These are phyloP conservation scores for Acanthurus leucopareius DNA, from an alignment of 2,797 vertebrate genomes.

Conservation along the genomic window DNA sequence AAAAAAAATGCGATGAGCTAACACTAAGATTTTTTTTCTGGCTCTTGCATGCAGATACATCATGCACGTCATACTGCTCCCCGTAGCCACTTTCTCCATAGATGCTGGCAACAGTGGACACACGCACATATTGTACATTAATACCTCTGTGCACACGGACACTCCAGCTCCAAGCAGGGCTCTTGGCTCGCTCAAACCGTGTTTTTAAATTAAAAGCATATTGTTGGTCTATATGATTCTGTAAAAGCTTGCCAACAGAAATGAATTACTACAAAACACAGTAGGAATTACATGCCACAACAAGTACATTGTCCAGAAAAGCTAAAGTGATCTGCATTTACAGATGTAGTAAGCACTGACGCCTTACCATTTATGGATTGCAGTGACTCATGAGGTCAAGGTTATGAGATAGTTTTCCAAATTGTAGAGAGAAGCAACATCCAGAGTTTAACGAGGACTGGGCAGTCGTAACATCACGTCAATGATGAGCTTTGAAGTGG, in stretches of 20 bases:
- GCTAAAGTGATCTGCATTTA: slow-evolving; percentile 17
- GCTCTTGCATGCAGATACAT: slow-evolving; percentile 42
- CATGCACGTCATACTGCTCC: slow-evolving; percentile 40
- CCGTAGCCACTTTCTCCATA: not conserved
- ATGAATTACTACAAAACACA: slow-evolving; percentile 52
- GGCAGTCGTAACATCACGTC: not conserved
- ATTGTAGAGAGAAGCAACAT: not conserved
- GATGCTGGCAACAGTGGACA: slow-evolving; percentile 45
- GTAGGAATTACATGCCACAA: slow-evolving; percentile 47
- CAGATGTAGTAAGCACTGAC: slow-evolving; percentile 13
- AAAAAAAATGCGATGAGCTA: slow-evolving; percentile 55
- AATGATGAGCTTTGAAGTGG: not conserved
- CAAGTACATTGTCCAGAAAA: slow-evolving; percentile 52
- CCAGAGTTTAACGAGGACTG: not conserved
- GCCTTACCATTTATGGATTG: slow-evolving; percentile 42
- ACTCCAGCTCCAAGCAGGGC: slow-evolving; percentile 6
- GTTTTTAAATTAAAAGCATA: slow-evolving; percentile 74
- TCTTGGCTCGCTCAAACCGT: slow-evolving; percentile 30
- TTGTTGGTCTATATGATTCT: slow-evolving; percentile 46
- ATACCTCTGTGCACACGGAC: slow-evolving; percentile 1
- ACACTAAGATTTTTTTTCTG: slow-evolving; percentile 21
- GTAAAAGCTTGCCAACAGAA: slow-evolving; percentile 51
- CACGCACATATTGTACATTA: slow-evolving; percentile 1
- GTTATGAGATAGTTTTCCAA: not conserved
- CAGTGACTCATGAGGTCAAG: not conserved